Evolutionary conservation across 2,797 vertebrate species (phyloP).

Genomic region (Poeciliopsis paucimaculata): DNA sequence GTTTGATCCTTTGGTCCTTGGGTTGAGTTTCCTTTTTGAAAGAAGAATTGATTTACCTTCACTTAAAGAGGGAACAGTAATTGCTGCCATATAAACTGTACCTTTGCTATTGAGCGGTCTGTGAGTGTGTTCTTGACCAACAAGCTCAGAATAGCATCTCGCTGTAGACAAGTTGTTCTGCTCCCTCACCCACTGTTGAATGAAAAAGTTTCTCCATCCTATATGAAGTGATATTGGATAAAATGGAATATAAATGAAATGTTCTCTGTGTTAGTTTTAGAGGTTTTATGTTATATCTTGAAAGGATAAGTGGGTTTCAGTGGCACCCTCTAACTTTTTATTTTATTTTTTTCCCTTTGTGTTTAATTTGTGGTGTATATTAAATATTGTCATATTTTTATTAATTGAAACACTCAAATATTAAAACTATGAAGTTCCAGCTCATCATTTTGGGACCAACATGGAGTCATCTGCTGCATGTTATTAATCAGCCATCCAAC

Average conservation of each 20-base stretch:
- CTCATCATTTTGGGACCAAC: too few species aligned
- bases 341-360: too few species aligned
- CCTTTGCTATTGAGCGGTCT: conserved; percentile 13
- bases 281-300: background rate
- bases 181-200: background rate
- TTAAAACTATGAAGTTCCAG: too few species aligned
- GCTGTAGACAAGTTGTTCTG: background rate
- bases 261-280: background rate
- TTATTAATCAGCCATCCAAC: too few species aligned
- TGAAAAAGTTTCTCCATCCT: background rate
- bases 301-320: too few species aligned
- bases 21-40: conserved; percentile 26
- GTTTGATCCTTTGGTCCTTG: conserved; percentile 32
- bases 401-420: too few species aligned
- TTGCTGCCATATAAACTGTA: background rate
- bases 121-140: background rate
- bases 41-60: conserved; percentile 37
- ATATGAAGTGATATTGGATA: background rate
- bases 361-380: too few species aligned
- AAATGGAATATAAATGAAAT: background rate
- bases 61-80: conserved; percentile 22
- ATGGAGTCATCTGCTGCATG: too few species aligned
- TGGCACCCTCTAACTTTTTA: too few species aligned
- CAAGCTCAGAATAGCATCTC: background rate
- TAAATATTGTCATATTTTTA: too few species aligned